Evolutionary conservation across 2,113 vertebrate species (phyloP), one percentile per base, ranked within the genome.

Genomic region (Ellobius talpinus): DNA sequence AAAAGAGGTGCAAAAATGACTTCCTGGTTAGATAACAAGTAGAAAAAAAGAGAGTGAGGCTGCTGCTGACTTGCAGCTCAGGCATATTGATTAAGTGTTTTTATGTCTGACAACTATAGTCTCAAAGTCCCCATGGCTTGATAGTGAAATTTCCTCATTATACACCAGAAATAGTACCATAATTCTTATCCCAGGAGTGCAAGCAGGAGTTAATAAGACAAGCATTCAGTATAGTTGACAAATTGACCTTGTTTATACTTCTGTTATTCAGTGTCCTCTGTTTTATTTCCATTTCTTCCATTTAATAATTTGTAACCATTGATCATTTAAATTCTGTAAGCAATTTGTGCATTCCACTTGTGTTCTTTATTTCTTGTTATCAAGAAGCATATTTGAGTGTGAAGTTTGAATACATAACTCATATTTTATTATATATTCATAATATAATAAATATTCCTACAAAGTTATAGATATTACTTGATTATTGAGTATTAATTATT

Each of bases 181-280:
- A 16, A 11, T 52, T 79, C 4, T 79, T 19, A 55, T n/a, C 50
- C 50, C 78, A 23, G 17, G 50, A 5, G 50, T 55, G 9, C 31
- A 55, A 23, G 4, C 17, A 81, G 6, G 29, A 52, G 31, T 7
- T 14, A 79, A 7, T 4, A 52, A 52, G 3, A 50, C 14, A 79
- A 33, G 17, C 16, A 36, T 1, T 55, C 1, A 7, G 19, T 9
- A 36, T 4, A n/a, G 19, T 19, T 55, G 17, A 55, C 2, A 11
- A 23, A 36, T 55, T 81, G 33, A 55, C 17, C 47, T 33, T 55
- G 50, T 33, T 4, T 6, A 23, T 79, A 17, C 17, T 79, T 79
- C 77, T 42, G 31, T 50, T 31, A 79, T 33, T 11, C 31, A 52
- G 24, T 36, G 29, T 52, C 3, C 47, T 36, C 7, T 36, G 29